phyloP scores from a whole-genome alignment of 1,140 invertebrate species.

The Anthonomus grandis region DNA sequence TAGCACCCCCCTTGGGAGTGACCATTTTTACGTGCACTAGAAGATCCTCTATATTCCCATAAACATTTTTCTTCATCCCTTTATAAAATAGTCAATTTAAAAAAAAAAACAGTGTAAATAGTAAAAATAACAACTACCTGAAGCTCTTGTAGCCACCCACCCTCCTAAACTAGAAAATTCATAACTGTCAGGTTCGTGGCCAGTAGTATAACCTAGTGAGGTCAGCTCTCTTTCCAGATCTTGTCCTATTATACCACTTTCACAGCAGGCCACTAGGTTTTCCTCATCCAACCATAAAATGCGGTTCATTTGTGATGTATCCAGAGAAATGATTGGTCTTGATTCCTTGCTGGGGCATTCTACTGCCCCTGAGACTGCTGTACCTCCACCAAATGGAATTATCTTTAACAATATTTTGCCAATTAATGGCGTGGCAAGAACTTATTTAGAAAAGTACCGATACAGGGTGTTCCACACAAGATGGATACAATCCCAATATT shows the following conservation, averaged over 20 bases:
- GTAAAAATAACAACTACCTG: slow-evolving; percentile 45
- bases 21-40: slow-evolving; percentile 88
- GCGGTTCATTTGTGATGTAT: slow-evolving; percentile 94
- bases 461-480: too few relatives aligned
- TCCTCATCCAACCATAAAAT: slow-evolving; percentile 93
- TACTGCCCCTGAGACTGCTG: slow-evolving; percentile 89
- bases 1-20: slow-evolving; percentile 77
- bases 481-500: too few relatives aligned
- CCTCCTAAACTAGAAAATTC: slow-evolving; percentile 97
- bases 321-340: slow-evolving; percentile 84
- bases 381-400: slow-evolving; percentile 95
- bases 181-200: slow-evolving; percentile 96
- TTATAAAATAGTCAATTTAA: slow-evolving; percentile 1
- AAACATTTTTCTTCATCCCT: slow-evolving; percentile 99
- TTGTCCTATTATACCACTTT: slow-evolving; percentile 93
- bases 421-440: too few relatives aligned
- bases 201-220: slow-evolving; percentile 70
- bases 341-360: slow-evolving; percentile 79
- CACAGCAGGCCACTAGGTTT: slow-evolving; percentile 80
- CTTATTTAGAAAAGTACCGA: too few relatives aligned
- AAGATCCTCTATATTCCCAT: slow-evolving; percentile 97
- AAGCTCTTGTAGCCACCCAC: slow-evolving; percentile 98
- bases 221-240: slow-evolving; percentile 80
- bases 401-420: slow-evolving; percentile 15
- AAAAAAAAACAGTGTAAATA: neutral